Evolutionary conservation across 2,113 vertebrate genomes (phyloP).

Genomic region (Perccottus glenii): DNA sequence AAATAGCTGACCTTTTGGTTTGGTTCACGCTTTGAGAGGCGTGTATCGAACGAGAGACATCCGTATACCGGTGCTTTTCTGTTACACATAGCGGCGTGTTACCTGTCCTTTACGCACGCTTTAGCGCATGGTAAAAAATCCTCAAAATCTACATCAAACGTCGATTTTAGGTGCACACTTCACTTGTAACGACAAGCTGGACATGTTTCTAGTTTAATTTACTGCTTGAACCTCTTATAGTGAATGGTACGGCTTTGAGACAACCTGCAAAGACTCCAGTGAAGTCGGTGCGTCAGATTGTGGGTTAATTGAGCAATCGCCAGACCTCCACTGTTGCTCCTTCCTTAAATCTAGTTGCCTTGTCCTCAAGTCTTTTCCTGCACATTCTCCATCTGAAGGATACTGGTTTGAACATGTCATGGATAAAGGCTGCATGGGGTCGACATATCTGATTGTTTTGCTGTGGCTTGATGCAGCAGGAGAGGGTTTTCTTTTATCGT

Average conservation of each 20-base stretch:
- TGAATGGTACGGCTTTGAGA: background rate
- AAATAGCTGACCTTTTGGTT: background rate
- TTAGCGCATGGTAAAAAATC: constrained; percentile 14
- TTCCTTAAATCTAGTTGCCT: background rate
- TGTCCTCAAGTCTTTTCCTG: background rate
- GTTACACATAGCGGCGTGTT: constrained; percentile 12
- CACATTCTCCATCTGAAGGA: background rate
- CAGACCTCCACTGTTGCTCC: constrained; percentile 29
- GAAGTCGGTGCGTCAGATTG: constrained; percentile 45
- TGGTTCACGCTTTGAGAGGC: background rate
- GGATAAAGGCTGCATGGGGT: background rate
- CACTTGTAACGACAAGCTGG: background rate
- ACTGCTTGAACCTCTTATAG: background rate
- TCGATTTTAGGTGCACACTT: constrained; percentile 26
- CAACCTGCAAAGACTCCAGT: constrained; percentile 35
- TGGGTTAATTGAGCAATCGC: constrained; percentile 66
- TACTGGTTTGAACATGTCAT: constrained; percentile 53
- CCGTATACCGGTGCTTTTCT: constrained; percentile 5
- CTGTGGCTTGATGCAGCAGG: constrained; percentile 15
- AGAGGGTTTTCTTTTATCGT: background rate
- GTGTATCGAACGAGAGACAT: background rate
- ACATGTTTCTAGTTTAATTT: background rate
- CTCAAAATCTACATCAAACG: background rate
- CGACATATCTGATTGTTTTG: constrained; percentile 32
- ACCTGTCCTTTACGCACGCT: constrained; percentile 66